These are phyloP conservation scores for Caerostris extrusa DNA, from an alignment of 1,140 invertebrate genomes.

Conservation along the genomic window DNA sequence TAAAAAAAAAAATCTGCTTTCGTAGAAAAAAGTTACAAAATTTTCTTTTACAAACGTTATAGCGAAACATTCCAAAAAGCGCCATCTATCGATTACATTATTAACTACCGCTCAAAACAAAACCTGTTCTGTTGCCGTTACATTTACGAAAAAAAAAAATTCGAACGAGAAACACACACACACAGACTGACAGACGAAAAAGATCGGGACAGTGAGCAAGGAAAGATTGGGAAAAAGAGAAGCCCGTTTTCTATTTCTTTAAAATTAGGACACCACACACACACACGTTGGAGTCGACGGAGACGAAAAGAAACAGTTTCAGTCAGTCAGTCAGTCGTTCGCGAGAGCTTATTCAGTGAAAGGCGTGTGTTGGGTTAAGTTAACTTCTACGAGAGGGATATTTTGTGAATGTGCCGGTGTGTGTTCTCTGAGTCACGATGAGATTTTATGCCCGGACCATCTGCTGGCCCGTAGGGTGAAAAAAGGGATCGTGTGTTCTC, in stretches of 20 bases:
- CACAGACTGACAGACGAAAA: conserved; percentile 19
- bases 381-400: conserved; percentile 8
- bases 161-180: not conserved
- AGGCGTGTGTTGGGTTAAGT: conserved; percentile 22
- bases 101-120: conserved; percentile 40
- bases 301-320: conserved; percentile 53
- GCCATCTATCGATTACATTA: not conserved
- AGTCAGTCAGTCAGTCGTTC: conserved; percentile 37
- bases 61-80: not conserved
- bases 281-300: not conserved
- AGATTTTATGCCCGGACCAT: conserved; percentile 55
- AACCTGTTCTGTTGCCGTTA: conserved; percentile 46
- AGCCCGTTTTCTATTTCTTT: conserved; percentile 48
- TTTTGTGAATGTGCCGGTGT: conserved; percentile 49
- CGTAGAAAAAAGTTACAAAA: conserved; percentile 6
- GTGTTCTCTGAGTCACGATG: conserved; percentile 60
- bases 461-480: conserved; percentile 67
- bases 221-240: conserved; percentile 47
- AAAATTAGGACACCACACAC: conserved; percentile 57
- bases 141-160: conserved; percentile 43
- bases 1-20: not conserved
- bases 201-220: conserved; percentile 49
- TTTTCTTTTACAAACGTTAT: conserved; percentile 5
- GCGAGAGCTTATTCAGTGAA: conserved; percentile 34
- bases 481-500: not conserved